Conservation (phyloP, 1,140 invertebrate species). For the Tetranychus urticae region DNA sequence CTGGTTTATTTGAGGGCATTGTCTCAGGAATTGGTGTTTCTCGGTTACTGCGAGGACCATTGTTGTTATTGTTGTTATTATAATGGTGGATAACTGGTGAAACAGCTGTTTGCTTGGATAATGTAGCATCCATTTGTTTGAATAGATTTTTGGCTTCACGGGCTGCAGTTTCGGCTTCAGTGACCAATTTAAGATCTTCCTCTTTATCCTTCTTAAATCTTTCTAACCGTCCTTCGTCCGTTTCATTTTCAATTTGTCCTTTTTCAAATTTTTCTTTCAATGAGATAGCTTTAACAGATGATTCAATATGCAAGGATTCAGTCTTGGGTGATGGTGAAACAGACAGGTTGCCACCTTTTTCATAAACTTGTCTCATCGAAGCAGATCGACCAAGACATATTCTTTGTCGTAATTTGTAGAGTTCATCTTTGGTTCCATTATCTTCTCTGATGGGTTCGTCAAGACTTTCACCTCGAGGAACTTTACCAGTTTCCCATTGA, state of each 20-base stretch:
- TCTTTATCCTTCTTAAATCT: constrained; percentile 27
- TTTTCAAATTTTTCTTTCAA: constrained; percentile 62
- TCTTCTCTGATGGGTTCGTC: neutral
- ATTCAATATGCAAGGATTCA: constrained; percentile 17
- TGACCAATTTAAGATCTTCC: constrained; percentile 52
- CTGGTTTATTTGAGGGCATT: constrained; percentile 22
- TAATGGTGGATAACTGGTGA: constrained; percentile 13
- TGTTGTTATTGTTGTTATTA: neutral
- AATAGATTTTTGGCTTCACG: constrained; percentile 53
- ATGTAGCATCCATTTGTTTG: constrained; percentile 47
- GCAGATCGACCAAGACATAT: constrained; percentile 14
- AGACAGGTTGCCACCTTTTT: constrained; percentile 31
- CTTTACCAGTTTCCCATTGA: constrained; percentile 20
- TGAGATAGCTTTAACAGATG: constrained; percentile 35
- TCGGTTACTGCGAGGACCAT: neutral
- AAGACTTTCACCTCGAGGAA: neutral
- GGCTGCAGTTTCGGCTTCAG: constrained; percentile 27
- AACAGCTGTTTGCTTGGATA: constrained; percentile 9
- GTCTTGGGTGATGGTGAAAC: neutral
- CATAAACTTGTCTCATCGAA: constrained; percentile 58
- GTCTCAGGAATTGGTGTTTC: constrained; percentile 11
- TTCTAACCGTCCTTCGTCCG: constrained; percentile 26
- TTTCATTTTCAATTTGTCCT: constrained; percentile 30
- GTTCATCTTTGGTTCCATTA: constrained; percentile 46
- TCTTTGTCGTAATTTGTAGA: constrained; percentile 41